phyloP scores from a whole-genome alignment of 2,113 vertebrate species.

The Genyomyrus donnyi region DNA sequence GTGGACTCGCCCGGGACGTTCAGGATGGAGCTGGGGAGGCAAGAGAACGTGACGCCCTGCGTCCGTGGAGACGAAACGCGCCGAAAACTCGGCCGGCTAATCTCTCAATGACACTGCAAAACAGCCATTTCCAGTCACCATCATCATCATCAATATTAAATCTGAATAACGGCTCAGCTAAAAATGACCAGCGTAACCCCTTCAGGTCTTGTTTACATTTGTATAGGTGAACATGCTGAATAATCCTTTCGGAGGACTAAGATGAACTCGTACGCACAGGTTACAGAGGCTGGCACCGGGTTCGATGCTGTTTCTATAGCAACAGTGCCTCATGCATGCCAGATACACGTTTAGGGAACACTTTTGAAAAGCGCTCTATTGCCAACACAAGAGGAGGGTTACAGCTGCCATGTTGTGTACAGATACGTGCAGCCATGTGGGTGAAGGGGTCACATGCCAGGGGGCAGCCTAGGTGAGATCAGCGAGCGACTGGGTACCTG shows the following conservation, averaged over 20 bases:
- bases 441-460: not conserved
- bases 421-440: not conserved
- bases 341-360: not conserved
- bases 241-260: not conserved
- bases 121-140: not conserved
- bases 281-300: not conserved
- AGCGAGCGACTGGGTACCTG: slow-evolving; percentile 55
- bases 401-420: not conserved
- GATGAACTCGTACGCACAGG: not conserved
- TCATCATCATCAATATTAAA: not conserved
- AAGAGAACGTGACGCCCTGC: not conserved
- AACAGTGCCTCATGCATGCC: not conserved
- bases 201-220: not conserved
- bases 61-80: not conserved
- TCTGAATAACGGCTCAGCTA: not conserved
- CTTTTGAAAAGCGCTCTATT: not conserved
- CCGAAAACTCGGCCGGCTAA: not conserved
- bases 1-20: slow-evolving; percentile 87
- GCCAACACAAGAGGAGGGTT: not conserved
- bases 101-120: not conserved
- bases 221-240: not conserved
- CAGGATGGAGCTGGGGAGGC: slow-evolving; percentile 72
- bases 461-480: not conserved
- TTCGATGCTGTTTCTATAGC: not conserved
- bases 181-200: not conserved